A percentile compares a stretch with the other conserved stretches of the same genome.
Conservation (phyloP, 2,888 invertebrate species). For the Cylloceria caligata region DNA sequence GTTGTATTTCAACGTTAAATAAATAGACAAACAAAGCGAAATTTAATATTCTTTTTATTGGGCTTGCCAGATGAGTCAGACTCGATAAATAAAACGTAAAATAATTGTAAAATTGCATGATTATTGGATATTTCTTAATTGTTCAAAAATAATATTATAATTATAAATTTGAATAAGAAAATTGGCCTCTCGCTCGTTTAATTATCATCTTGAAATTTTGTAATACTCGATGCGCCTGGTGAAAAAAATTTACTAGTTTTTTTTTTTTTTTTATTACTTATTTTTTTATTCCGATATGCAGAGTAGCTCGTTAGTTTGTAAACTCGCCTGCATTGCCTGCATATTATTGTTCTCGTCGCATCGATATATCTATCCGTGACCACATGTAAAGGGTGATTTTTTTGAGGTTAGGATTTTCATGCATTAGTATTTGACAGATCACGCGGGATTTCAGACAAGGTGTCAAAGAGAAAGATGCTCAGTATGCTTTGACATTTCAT, state of each 20-base stretch:
- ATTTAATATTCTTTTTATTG: neutral
- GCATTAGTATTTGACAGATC: too few species aligned
- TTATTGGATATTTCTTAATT: neutral
- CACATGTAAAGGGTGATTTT: neutral
- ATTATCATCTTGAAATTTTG: neutral
- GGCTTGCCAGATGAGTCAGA: neutral
- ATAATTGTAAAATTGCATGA: neutral
- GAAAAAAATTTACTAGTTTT: constrained; percentile 13
- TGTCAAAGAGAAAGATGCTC: too few species aligned
- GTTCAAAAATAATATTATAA: neutral
- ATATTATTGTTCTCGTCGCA: constrained; percentile 56
- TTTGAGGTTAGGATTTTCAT: too few species aligned
- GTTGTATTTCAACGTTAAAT: constrained; percentile 3
- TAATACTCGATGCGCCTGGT: constrained; percentile 1
- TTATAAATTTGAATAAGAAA: neutral
- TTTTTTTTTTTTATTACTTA: too few species aligned
- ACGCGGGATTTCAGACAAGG: too few species aligned
- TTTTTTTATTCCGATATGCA: constrained; percentile 40
- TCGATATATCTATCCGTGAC: constrained; percentile 51
- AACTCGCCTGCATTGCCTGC: constrained; percentile 26
- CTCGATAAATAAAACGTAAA: neutral
- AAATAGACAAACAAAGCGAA: constrained; percentile 1
- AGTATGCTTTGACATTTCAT: too few species aligned
- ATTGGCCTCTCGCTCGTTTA: neutral
- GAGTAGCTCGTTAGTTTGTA: constrained; percentile 22